Base-by-base conservation (phyloP, 1,140 invertebrate species). In the Hylaeus anthracinus region DNA sequence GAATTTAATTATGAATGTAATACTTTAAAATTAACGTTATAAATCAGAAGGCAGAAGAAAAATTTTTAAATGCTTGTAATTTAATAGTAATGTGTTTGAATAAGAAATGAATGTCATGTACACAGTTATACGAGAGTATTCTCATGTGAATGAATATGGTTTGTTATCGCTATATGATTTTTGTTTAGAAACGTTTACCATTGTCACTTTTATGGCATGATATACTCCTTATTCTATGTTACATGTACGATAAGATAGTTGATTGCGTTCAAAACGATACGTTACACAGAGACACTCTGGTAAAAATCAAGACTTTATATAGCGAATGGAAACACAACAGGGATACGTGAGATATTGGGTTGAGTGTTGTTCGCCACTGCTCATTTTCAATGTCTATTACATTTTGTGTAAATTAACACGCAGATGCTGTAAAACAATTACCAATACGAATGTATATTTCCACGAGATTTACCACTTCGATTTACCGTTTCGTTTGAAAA, bases 181-280 rank as follows among this genome's bases (percentile, higher is more conserved):
- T 60, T 10, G 51, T 72, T 79, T 79, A 79, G 77, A 79, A 79
- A 79, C 70, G 70, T 79, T 79, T 79, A 79, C 70, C 77, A 79
- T 73, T 65, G 77, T 73, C 77, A 53, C 70, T 64, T 79, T 72
- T 79, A 79, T 65, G 70, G 77, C 70, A 72, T 79, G 77, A 73
- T 73, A 73, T 72, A 73, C 70, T 65, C 61, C 77, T 73, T 79
- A 79, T 41, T 79, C 77, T 79, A 79, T 79, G 61, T 79, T 79
- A 79, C 70, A 79, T 65, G 77, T 79, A 79, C 43, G 76, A 72
- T 72, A 79, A 73, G 77, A 79, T 79, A 79, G n/a, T 72, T 48
- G 56, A 8, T 26, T 78, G 75, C 56, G 10, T 77, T 69, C 60
- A 1, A 79, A 79, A 72, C 14, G 77, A 79, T 79, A 79, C 77